These are phyloP conservation scores for Molanna angustata DNA, from an alignment of 2,888 invertebrate genomes.

Conservation along the genomic window DNA sequence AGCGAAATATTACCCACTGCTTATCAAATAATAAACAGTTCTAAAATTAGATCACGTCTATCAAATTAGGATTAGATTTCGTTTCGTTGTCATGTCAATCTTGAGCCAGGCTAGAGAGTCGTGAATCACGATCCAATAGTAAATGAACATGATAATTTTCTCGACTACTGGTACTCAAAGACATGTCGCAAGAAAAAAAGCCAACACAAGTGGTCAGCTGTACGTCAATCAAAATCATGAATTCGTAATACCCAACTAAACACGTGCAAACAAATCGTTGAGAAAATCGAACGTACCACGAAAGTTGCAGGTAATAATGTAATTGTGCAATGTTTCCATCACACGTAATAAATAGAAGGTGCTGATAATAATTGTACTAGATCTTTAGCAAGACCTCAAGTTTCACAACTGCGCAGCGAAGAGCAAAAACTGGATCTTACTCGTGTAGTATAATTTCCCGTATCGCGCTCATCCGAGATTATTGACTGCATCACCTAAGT, in stretches of 20 bases:
- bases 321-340: background rate
- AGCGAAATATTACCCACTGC: no score
- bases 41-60: background rate
- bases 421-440: background rate
- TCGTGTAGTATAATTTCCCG: background rate
- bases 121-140: background rate
- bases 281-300: background rate
- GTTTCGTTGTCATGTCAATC: background rate
- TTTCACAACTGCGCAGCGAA: background rate
- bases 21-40: no score
- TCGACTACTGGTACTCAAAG: background rate
- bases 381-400: background rate
- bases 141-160: background rate
- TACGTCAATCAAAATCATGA: no score
- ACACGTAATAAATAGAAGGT: background rate
- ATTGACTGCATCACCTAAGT: background rate
- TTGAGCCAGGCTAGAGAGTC: constrained; percentile 1
- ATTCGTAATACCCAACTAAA: background rate
- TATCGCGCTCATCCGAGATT: background rate
- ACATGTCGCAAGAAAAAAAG: background rate
- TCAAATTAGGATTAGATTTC: constrained; percentile 9
- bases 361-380: background rate
- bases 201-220: background rate
- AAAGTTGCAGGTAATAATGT: background rate
- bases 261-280: background rate